phyloP scores from a whole-genome alignment of 2,888 invertebrate genomes.

The Elysia crispata region DNA sequence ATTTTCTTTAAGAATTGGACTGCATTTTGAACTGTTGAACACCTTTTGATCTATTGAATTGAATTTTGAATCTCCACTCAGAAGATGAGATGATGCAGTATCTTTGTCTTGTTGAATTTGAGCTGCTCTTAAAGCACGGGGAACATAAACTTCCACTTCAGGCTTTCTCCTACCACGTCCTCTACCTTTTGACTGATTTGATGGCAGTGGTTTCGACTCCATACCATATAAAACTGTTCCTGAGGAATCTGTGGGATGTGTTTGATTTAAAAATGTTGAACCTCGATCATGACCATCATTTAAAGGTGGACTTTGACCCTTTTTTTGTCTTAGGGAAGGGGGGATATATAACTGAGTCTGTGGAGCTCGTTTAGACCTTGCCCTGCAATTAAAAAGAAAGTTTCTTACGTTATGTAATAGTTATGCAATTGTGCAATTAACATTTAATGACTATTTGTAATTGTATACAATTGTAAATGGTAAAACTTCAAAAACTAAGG shows the following conservation, averaged over 20 bases:
- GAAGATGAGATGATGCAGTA: slow-evolving; percentile 34
- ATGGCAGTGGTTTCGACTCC: neutral
- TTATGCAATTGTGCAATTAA: no score
- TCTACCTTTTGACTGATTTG: slow-evolving; percentile 31
- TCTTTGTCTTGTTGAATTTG: slow-evolving; percentile 46
- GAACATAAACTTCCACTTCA: slow-evolving; percentile 88
- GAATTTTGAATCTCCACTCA: neutral
- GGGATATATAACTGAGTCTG: slow-evolving; percentile 51
- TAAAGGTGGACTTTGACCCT: slow-evolving; percentile 6
- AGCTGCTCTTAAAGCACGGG: slow-evolving; percentile 80
- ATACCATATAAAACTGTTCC: no score
- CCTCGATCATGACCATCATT: no score
- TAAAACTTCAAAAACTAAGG: no score
- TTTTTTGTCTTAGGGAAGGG: slow-evolving; percentile 46
- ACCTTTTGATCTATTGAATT: no score
- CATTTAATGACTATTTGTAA: no score
- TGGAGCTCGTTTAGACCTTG: slow-evolving; percentile 38
- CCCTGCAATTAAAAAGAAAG: slow-evolving; percentile 20
- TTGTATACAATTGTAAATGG: no score
- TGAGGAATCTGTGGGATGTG: no score
- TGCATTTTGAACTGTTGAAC: no score
- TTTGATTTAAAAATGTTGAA: no score
- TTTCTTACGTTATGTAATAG: no score
- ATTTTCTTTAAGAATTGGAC: neutral
- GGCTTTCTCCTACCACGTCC: slow-evolving; percentile 77